Evolutionary conservation across 2,888 invertebrate species (phyloP).

Genomic region (Aquatica leii): DNA sequence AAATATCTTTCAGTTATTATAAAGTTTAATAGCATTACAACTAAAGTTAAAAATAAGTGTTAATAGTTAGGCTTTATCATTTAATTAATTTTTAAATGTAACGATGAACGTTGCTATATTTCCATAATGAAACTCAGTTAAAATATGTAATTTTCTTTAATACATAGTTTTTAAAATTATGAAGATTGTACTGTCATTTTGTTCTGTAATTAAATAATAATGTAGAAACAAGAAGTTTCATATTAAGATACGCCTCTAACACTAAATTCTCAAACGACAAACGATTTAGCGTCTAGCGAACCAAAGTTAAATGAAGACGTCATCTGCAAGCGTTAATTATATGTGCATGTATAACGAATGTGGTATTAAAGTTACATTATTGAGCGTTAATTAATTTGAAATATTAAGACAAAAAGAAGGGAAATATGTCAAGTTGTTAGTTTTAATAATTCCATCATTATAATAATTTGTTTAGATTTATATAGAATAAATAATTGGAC

Average conservation of each 20-base stretch:
- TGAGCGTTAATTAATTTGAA: conserved; percentile 31
- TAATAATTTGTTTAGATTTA: no score
- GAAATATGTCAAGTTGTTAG: no score
- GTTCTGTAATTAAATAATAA: conserved; percentile 24
- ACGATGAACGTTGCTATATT: no score
- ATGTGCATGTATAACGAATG: conserved; percentile 31
- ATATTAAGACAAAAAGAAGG: conserved; percentile 24
- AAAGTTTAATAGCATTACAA: no score
- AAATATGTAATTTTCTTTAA: background rate
- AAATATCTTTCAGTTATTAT: background rate
- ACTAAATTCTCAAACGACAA: conserved; percentile 28
- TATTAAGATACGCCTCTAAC: conserved; percentile 23
- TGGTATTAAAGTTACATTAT: conserved; percentile 32
- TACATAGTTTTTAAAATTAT: background rate
- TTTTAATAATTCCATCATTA: no score
- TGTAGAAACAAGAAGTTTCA: conserved; percentile 20
- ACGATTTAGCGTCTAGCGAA: conserved; percentile 19
- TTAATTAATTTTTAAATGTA: no score
- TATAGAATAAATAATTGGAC: no score
- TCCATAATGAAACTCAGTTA: no score
- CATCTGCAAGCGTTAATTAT: conserved; percentile 35
- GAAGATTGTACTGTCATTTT: background rate
- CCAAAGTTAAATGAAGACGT: conserved; percentile 33
- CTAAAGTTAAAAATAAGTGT: no score
- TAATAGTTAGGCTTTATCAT: no score